Evolutionary conservation across 2,888 invertebrate species (phyloP), one percentile per base, ranked within the genome.

Genomic region (Nowickia ferox): DNA sequence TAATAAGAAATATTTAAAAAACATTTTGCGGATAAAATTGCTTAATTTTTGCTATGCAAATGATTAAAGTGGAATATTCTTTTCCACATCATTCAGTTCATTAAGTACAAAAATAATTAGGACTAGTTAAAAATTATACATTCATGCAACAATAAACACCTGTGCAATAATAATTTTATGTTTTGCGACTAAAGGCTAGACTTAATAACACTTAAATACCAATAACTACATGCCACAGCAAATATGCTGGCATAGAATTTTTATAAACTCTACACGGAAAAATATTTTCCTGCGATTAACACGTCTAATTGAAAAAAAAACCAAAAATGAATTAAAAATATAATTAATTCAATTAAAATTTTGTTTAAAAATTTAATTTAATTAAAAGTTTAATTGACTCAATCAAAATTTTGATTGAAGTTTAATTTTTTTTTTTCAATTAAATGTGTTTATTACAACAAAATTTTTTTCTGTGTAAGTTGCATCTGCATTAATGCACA

Each of bases 141-240:
- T 53, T 61, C 38, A 69, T 10, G 69, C 61, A 51, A 42, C 9
- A 63, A 19, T 44, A 44, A 15, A 61, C 48, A 19, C 15, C 61
- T 48, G 9, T 38, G 15, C 19, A 48, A 48, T 57, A 59, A 65
- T 83, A 72, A 22, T 69, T 83, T 69, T 61, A 9, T 40, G 30
- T 51, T 40, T 68, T 9, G 9, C 51, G 8, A 61, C 66, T 51
- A 51, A 59, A 68, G 66, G 84, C 79, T 74, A 79, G 66, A 78
- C 84, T 66, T 53, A 72, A 76, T 48, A 80, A 68, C 79, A 81
- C 76, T 81, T 51, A 71, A 68, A 44, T 72, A 8, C 51, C 46
- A 83, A 75, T 66, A 76, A 19, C 15, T 80, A 59, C 61, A 53
- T 48, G 38, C 63, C 44, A 66, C 22, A 72, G 53, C 19, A 68